Evolutionary conservation across 2,797 vertebrate species (phyloP).

Genomic region (Pseudochirops cupreus): DNA sequence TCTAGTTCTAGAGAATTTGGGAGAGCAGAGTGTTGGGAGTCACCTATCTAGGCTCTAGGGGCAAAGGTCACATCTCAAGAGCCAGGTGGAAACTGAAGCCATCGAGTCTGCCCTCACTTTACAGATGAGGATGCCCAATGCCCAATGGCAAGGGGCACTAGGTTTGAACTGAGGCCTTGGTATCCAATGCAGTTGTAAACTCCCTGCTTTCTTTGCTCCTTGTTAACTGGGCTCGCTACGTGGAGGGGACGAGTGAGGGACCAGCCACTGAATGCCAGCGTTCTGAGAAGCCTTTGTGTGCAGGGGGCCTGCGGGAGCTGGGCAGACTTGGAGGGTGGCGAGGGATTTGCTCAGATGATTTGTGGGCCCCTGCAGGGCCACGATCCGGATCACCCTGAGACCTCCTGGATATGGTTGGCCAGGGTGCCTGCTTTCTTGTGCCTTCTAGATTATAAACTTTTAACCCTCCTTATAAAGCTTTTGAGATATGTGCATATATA

Average conservation of each 20-base stretch:
- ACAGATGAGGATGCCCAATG: not conserved
- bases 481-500: slow-evolving; percentile 14
- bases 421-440: slow-evolving; percentile 74
- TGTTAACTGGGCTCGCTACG: slow-evolving; percentile 49
- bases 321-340: slow-evolving; percentile 65
- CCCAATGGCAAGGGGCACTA: accelerated
- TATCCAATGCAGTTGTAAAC: slow-evolving; percentile 55
- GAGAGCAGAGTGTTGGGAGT: not conserved
- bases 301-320: not conserved
- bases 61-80: not conserved
- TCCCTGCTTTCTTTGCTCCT: slow-evolving; percentile 35
- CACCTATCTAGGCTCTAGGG: not conserved
- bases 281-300: not conserved
- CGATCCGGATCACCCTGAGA: slow-evolving; percentile 59
- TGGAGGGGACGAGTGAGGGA: slow-evolving; percentile 55
- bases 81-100: not conserved
- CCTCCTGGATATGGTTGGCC: slow-evolving; percentile 80
- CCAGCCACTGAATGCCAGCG: slow-evolving; percentile 47
- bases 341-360: slow-evolving; percentile 65
- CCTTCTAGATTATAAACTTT: slow-evolving; percentile 84
- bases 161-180: not conserved
- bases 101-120: not conserved
- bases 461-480: slow-evolving; percentile 81
- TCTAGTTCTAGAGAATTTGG: not conserved
- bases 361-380: slow-evolving; percentile 68